These are phyloP conservation scores for Acrobasis suavella DNA, from an alignment of 2,888 invertebrate species.

Conservation along the genomic window DNA sequence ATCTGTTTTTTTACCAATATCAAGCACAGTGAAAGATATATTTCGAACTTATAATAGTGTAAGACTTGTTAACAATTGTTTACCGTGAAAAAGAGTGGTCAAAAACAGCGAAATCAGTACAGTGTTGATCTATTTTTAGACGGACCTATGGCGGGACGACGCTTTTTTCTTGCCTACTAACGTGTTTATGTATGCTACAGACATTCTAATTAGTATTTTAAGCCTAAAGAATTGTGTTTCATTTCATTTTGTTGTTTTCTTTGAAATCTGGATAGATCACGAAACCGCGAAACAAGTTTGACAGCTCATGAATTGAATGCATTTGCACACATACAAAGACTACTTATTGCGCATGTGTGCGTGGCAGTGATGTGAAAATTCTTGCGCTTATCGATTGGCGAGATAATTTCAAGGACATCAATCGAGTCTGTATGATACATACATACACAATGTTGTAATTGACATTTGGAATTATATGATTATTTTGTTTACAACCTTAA, in stretches of 20 bases:
- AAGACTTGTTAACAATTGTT: constrained; percentile 40
- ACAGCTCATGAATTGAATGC: constrained; percentile 62
- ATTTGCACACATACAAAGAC: constrained; percentile 48
- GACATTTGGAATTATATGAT: constrained; percentile 35
- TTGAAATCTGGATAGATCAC: constrained; percentile 45
- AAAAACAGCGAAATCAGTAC: constrained; percentile 72
- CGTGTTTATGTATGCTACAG: constrained; percentile 35
- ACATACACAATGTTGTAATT: constrained; percentile 26
- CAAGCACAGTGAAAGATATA: constrained; percentile 43
- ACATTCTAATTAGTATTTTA: constrained; percentile 42
- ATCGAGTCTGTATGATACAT: constrained; percentile 36
- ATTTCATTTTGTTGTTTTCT: constrained; percentile 42
- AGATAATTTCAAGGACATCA: constrained; percentile 73
- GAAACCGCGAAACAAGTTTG: constrained; percentile 75
- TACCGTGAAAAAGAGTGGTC: constrained; percentile 53
- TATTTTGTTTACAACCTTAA: constrained; percentile 22
- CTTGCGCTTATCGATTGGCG: constrained; percentile 75
- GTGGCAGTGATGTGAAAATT: constrained; percentile 74
- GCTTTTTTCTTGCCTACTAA: constrained; percentile 46
- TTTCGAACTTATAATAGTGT: constrained; percentile 47
- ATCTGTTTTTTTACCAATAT: constrained; percentile 44
- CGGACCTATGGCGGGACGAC: constrained; percentile 59
- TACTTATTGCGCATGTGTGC: constrained; percentile 61
- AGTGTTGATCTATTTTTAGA: constrained; percentile 74
- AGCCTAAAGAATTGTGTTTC: constrained; percentile 33